Evolutionary conservation across 2,113 vertebrate species (phyloP), one percentile per base, ranked within the genome.

Genomic region (Takifugu bimaculatus): DNA sequence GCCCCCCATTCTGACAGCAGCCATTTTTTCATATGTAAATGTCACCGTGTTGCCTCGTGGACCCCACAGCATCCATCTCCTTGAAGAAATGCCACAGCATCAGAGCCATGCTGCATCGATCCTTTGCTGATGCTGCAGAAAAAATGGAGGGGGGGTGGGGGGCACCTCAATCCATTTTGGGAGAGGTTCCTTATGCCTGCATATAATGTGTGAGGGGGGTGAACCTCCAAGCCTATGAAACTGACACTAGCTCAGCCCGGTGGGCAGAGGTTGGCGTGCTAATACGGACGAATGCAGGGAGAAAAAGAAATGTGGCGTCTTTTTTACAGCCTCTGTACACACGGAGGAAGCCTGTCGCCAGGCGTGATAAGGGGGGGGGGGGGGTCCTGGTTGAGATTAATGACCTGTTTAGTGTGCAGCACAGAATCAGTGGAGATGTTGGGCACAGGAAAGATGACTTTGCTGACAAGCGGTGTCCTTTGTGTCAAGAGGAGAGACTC

Each of bases 381-480:
- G 57, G 26, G 62, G 69, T 52, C 65, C 52, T 6, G 67, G 13
- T 75, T 77, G 65, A 87, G 80, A 89, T 87, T 84, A 87, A 89
- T 89, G 84, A 65, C 78, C 75, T 75, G 73, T 77, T 86, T 81
- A 84, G 54, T 60, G 74, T 65, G 65, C 70, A 56, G 69, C 73
- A 53, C 57, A 4, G 53, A 79, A 79, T 78, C 77, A 72, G 81
- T 49, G 52, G 81, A 82, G 80, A 82, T 79, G 78, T 80, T 76
- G 75, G 25, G 54, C 60, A 9, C 50, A 28, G 72, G 62, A 77
- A 81, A 87, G 88, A 89, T 90, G 85, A 85, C 89, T 90, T 89
- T 90, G 86, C 85, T 88, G 87, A 89, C 87, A 90, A 88, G 85
- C 72, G 5, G 44, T 80, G 78, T 86, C 85, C 77, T 83, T 67